phyloP scores from a whole-genome alignment of 2,888 invertebrate genomes.

The Harmothoe impar region DNA sequence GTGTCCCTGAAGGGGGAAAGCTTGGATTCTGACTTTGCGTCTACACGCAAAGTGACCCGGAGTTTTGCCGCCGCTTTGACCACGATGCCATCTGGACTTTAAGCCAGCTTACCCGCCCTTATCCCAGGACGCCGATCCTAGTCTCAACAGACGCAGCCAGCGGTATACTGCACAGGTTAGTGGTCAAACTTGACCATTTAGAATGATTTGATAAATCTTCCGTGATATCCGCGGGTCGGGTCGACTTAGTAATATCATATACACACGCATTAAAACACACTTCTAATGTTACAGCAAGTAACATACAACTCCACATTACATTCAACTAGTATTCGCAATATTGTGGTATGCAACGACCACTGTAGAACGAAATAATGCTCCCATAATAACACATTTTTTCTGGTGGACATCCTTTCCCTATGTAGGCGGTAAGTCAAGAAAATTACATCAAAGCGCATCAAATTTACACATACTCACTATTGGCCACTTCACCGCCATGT shows the following conservation, averaged over 20 bases:
- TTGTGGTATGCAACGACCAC: too few species aligned
- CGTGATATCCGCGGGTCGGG: too few species aligned
- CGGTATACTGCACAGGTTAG: constrained; percentile 15
- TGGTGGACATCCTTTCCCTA: too few species aligned
- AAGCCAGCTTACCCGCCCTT: background rate
- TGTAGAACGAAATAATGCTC: too few species aligned
- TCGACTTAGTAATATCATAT: too few species aligned
- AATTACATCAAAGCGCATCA: background rate
- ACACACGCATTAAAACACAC: too few species aligned
- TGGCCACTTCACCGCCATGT: background rate
- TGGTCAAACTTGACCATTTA: background rate
- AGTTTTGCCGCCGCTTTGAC: background rate
- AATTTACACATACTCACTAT: background rate
- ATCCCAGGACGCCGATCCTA: background rate
- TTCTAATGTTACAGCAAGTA: too few species aligned
- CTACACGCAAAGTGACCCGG: background rate
- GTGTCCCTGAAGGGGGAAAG: background rate
- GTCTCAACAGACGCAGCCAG: background rate
- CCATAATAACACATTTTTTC: too few species aligned
- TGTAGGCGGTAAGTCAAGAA: too few species aligned
- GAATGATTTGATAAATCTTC: too few species aligned
- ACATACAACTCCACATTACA: too few species aligned
- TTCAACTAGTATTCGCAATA: too few species aligned
- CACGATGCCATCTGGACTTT: constrained; percentile 31
- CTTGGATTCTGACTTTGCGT: constrained; percentile 36